phyloP scores from a whole-genome alignment of 2,888 invertebrate genomes.

The Pseudococcus viburni region DNA sequence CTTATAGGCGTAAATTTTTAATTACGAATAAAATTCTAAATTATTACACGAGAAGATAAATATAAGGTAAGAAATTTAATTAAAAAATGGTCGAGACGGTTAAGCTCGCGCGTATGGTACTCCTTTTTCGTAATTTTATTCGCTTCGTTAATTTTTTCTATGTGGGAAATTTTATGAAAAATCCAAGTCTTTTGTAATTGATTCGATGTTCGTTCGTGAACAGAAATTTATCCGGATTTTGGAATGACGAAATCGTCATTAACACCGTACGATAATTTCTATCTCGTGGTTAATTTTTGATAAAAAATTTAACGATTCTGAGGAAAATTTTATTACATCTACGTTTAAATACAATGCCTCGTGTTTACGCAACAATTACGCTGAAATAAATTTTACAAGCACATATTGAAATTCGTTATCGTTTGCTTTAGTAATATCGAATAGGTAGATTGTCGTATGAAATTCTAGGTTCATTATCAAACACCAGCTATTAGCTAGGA shows the following conservation, averaged over 20 bases:
- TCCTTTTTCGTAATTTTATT: background rate
- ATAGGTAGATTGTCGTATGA: background rate
- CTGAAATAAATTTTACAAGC: background rate
- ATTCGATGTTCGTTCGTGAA: no score
- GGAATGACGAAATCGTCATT: no score
- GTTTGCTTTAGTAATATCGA: background rate
- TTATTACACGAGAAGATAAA: conserved; percentile 6
- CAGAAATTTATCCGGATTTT: no score
- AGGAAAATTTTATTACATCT: background rate
- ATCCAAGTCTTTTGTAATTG: no score
- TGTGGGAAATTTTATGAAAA: background rate
- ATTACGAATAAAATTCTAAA: conserved; percentile 16
- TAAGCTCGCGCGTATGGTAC: background rate
- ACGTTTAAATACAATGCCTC: background rate
- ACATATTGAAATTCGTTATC: conserved; percentile 9
- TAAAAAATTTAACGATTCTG: background rate
- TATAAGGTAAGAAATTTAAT: conserved; percentile 26
- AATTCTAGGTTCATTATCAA: background rate
- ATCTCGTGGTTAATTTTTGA: background rate
- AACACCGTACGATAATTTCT: no score
- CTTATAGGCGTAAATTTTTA: conserved; percentile 29
- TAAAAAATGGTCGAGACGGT: background rate
- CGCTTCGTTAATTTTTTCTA: conserved; percentile 40
- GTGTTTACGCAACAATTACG: background rate
- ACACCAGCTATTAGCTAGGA: background rate